Evolutionary conservation across 2,113 vertebrate species (phyloP).

Genomic region (human): GRCh38 chr1:109225501-109226000

Average conservation of each 20-base stretch:
- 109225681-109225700: not conserved
- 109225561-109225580: not conserved
- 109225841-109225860: not conserved
- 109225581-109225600: not conserved
- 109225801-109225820: not conserved
- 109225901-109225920: not conserved
- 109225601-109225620: not conserved
- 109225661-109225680: constrained; percentile 35
- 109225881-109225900: not conserved
- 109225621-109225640: not conserved
- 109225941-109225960: not conserved
- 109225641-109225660: not conserved
- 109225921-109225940: not conserved
- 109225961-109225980: constrained; percentile 1
- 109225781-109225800: not conserved
- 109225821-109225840: not conserved
- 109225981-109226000: not conserved
- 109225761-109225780: not conserved
- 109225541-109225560: not conserved
- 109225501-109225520: not conserved
- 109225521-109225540: not conserved
- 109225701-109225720: not conserved
- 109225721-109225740: not conserved
- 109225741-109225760: not conserved
- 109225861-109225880: not conserved